Conservation (phyloP, 1,140 invertebrate genomes). For the Macrobrachium nipponense region DNA sequence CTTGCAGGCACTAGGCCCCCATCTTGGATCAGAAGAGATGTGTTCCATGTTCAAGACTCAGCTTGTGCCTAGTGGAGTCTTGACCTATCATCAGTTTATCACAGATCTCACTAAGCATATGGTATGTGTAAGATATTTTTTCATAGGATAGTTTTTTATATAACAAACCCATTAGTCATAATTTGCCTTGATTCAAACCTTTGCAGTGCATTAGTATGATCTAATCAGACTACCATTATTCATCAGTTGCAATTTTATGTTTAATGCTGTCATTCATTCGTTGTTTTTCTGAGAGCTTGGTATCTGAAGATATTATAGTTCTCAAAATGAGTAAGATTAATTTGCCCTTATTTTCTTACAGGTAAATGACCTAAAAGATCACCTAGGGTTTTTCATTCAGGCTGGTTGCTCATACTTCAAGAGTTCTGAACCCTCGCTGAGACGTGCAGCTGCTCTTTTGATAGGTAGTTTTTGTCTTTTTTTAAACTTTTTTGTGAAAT, state of each 20-base stretch:
- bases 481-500: no score
- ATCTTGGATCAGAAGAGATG: slow-evolving; percentile 50
- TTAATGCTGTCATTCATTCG: no score
- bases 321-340: background rate
- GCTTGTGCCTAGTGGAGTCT: slow-evolving; percentile 42
- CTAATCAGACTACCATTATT: no score
- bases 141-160: background rate
- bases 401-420: slow-evolving; percentile 48
- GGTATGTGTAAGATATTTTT: background rate
- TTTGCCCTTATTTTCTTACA: background rate
- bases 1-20: slow-evolving; percentile 52
- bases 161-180: background rate
- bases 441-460: slow-evolving; percentile 41
- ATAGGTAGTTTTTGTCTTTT: slow-evolving; percentile 23
- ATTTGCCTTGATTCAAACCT: no score
- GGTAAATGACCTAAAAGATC: slow-evolving; percentile 44
- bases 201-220: no score
- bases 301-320: no score
- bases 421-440: slow-evolving; percentile 44
- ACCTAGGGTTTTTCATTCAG: slow-evolving; percentile 49
- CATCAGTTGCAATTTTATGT: no score
- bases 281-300: no score
- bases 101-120: slow-evolving; percentile 54
- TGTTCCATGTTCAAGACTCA: slow-evolving; percentile 53
- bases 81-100: slow-evolving; percentile 56